Percentiles rank a stretch among this genome's conserved stretches.
Evolutionary conservation across 2,797 vertebrate species (phyloP).

Genomic region (Micropoecilia bifurca): DNA sequence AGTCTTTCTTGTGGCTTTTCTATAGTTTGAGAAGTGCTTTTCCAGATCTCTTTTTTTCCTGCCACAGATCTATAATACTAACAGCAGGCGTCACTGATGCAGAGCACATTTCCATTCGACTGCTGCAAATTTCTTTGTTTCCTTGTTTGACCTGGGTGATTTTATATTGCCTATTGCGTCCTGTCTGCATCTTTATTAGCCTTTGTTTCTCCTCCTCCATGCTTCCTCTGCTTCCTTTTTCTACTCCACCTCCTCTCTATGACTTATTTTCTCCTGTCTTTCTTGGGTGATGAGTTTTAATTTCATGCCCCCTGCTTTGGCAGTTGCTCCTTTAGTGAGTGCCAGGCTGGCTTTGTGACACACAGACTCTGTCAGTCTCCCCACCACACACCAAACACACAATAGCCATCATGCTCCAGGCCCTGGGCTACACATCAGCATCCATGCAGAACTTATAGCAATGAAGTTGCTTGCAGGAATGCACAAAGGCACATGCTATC

Average conservation of each 20-base stretch:
- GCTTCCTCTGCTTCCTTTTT: conserved; percentile 23
- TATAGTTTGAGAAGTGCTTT: conserved; percentile 13
- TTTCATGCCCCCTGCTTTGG: conserved; percentile 83
- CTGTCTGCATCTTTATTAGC: conserved; percentile 70
- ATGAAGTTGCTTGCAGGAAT: conserved; percentile 58
- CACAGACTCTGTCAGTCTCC: conserved; percentile 57
- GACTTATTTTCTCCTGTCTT: conserved; percentile 48
- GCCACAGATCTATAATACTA: conserved; percentile 19
- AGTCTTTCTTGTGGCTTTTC: conserved; percentile 51
- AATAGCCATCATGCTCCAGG: conserved; percentile 40
- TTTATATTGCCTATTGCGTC: conserved; percentile 52
- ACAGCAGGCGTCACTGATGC: conserved; percentile 47
- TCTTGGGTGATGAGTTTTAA: conserved; percentile 75
- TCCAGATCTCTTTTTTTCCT: conserved; percentile 32
- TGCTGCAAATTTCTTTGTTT: conserved; percentile 50
- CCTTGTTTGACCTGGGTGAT: conserved; percentile 37
- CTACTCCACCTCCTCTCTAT: conserved; percentile 35
- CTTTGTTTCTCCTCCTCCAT: conserved; percentile 61
- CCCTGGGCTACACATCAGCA: conserved; percentile 45
- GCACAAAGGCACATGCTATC: conserved; percentile 54
- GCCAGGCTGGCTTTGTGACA: conserved; percentile 74
- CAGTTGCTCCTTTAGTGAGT: conserved; percentile 69
- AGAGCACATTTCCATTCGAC: conserved; percentile 43
- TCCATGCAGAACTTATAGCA: conserved; percentile 66
- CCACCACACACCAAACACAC: conserved; percentile 22